A percentile compares a stretch with the other conserved stretches of the same genome.
Evolutionary conservation across 2,797 vertebrate genomes (phyloP).

Genomic region (Pachyuromys duprasi): DNA sequence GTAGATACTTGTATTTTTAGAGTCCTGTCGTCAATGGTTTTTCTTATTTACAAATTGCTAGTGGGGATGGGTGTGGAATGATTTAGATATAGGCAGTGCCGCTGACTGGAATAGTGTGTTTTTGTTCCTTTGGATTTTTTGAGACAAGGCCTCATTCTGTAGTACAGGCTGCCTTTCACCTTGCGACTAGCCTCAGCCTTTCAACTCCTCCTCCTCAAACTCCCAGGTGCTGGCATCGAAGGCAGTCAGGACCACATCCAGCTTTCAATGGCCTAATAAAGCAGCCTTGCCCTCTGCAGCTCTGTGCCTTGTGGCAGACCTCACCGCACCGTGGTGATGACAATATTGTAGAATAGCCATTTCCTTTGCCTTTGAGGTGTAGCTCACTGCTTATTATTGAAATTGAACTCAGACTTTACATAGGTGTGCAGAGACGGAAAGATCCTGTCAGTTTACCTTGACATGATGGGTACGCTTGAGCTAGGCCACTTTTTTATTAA

Average conservation of each 20-base stretch:
- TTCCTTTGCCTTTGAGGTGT: slow-evolving; percentile 6
- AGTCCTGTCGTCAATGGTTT: background rate
- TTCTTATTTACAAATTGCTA: background rate
- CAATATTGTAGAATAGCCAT: background rate
- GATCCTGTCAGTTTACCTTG: background rate
- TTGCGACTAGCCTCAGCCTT: background rate
- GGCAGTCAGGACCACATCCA: background rate
- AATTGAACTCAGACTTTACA: background rate
- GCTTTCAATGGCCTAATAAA: no score
- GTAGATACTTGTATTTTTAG: background rate
- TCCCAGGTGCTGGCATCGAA: background rate
- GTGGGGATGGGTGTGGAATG: background rate
- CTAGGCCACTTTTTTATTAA: no score
- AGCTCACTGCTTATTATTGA: background rate
- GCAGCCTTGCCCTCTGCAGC: background rate
- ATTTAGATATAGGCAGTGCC: background rate
- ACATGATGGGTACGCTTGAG: background rate
- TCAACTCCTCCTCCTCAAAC: background rate
- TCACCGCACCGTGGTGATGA: background rate
- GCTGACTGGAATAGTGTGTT: background rate
- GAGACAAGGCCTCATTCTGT: background rate
- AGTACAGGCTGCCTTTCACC: background rate
- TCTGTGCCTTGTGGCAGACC: background rate
- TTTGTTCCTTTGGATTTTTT: background rate
- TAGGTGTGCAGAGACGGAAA: no score